phyloP scores from a whole-genome alignment of 2,888 invertebrate genomes.

The Germaria angustata region DNA sequence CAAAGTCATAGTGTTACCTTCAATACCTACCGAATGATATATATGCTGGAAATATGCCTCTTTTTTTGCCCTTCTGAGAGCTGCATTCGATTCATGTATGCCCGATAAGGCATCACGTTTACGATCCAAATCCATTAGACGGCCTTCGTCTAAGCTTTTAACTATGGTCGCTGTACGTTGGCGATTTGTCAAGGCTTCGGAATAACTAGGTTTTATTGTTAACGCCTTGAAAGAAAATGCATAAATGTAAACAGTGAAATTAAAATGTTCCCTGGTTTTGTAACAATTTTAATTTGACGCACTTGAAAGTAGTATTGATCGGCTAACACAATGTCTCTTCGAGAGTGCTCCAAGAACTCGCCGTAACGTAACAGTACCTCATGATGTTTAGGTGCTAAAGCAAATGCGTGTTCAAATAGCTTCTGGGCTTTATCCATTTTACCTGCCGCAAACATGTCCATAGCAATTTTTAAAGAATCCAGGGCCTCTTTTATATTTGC shows the following conservation, averaged over 20 bases:
- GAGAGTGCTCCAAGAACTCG: slow-evolving; percentile 92
- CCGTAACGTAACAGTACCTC: slow-evolving; percentile 96
- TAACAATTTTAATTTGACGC: slow-evolving; percentile 25
- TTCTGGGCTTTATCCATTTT: slow-evolving; percentile 92
- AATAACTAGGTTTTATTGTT: slow-evolving; percentile 90
- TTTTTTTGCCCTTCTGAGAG: slow-evolving; percentile 92
- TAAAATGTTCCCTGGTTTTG: background rate
- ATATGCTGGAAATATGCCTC: slow-evolving; percentile 98
- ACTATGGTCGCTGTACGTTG: slow-evolving; percentile 93
- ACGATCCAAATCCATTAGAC: slow-evolving; percentile 84
- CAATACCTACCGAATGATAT: slow-evolving; percentile 97
- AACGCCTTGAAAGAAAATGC: slow-evolving; percentile 83
- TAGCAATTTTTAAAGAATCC: slow-evolving; percentile 90
- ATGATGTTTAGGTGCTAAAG: slow-evolving; percentile 94
- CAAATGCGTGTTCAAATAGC: slow-evolving; percentile 93
- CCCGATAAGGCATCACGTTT: slow-evolving; percentile 90
- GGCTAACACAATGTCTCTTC: slow-evolving; percentile 91
- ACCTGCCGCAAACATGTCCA: slow-evolving; percentile 90
- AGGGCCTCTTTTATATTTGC: slow-evolving; percentile 85
- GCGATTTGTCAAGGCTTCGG: slow-evolving; percentile 88
- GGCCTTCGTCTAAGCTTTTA: slow-evolving; percentile 89
- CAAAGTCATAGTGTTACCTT: slow-evolving; percentile 97
- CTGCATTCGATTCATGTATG: slow-evolving; percentile 89
- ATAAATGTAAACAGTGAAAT: background rate
- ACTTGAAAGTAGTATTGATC: slow-evolving; percentile 93